Conservation (phyloP, 1,140 invertebrate species). For the Agrilus planipennis region DNA sequence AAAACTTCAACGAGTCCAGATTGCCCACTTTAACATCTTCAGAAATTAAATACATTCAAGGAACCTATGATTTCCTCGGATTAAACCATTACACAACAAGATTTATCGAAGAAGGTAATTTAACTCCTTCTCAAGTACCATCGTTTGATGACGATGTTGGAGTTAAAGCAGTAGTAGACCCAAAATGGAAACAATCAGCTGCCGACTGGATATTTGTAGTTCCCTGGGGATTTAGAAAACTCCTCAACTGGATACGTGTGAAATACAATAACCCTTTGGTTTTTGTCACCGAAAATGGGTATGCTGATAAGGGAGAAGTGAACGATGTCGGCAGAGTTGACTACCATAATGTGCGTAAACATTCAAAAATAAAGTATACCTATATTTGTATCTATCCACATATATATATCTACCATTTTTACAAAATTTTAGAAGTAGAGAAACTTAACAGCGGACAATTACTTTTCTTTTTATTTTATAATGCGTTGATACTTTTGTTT, state of each 20-base stretch:
- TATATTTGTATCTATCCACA: no score
- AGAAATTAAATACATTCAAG: constrained; percentile 43
- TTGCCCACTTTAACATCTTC: constrained; percentile 47
- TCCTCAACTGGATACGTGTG: constrained; percentile 42
- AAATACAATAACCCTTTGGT: constrained; percentile 39
- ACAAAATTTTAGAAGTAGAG: no score
- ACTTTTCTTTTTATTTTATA: no score
- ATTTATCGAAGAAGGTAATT: neutral
- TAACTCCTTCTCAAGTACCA: neutral
- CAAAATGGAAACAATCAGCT: constrained; percentile 6
- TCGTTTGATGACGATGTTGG: constrained; percentile 3
- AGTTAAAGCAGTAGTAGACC: neutral
- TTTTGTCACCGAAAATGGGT: constrained; percentile 47
- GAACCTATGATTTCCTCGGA: constrained; percentile 49
- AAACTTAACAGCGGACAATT: no score
- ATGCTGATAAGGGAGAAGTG: constrained; percentile 33
- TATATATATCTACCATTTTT: no score
- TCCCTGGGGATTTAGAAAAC: constrained; percentile 40
- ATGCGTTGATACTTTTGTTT: no score
- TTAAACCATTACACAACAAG: constrained; percentile 46
- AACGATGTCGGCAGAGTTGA: constrained; percentile 39
- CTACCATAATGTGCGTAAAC: constrained; percentile 34
- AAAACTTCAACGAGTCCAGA: constrained; percentile 45
- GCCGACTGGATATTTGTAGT: constrained; percentile 9
- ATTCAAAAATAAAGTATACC: no score